Evolutionary conservation across 2,797 vertebrate species (phyloP).

Genomic region (Lepidocolaptes lacrymiger): DNA sequence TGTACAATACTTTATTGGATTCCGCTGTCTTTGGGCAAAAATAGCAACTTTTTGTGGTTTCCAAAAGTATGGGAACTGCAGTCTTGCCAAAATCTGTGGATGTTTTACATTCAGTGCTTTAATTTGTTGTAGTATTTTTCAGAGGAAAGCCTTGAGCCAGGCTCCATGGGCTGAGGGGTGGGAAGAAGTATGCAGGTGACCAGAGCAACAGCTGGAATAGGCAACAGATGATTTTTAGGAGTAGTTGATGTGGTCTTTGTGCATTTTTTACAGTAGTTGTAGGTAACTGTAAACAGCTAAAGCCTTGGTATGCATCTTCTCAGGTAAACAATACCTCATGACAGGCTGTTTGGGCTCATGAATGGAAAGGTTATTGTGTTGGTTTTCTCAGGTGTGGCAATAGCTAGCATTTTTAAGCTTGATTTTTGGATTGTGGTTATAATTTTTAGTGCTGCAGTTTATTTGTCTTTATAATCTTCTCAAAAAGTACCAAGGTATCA

Average conservation of each 20-base stretch:
- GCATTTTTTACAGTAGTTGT: neutral
- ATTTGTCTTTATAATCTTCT: neutral
- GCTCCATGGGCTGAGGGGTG: neutral
- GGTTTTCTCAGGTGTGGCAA: neutral
- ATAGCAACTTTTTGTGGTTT: conserved; percentile 99
- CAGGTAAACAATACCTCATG: conserved; percentile 2
- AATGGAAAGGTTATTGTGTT: neutral
- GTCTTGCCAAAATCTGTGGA: conserved; percentile 73
- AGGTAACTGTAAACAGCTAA: conserved; percentile 22
- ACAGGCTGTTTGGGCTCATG: neutral
- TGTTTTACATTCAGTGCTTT: neutral
- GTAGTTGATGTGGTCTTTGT: conserved; percentile 74
- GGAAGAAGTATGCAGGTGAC: conserved; percentile 75
- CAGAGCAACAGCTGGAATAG: conserved; percentile 63
- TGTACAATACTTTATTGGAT: conserved; percentile 75
- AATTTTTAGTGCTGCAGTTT: conserved; percentile 13
- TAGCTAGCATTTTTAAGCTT: neutral
- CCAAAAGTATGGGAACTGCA: conserved; percentile 96
- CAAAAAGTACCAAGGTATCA: neutral
- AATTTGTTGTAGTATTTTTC: neutral
- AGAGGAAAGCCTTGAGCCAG: neutral
- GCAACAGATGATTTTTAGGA: conserved; percentile 75
- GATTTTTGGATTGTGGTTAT: neutral
- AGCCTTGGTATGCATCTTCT: neutral
- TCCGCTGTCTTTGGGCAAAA: conserved; percentile 88